phyloP scores from a whole-genome alignment of 30 jellyfish, hydroid and myxozoan species.

The Morbakka virulenta region DNA sequence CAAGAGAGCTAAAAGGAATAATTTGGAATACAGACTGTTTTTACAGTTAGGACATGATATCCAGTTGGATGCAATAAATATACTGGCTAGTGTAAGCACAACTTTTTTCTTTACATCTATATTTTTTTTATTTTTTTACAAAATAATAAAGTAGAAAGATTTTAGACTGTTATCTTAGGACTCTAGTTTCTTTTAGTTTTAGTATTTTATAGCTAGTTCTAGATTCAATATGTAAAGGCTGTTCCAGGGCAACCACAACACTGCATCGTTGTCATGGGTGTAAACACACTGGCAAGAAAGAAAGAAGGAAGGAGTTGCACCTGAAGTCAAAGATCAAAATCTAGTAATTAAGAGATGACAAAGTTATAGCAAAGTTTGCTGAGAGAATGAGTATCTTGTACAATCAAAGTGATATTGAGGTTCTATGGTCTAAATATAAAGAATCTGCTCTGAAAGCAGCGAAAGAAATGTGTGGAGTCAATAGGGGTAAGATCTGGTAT shows the following conservation, averaged over 20 bases:
- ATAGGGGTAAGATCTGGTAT: background rate
- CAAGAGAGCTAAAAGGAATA: background rate
- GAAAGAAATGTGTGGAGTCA: background rate
- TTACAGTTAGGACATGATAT: background rate
- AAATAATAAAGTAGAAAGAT: too few species aligned
- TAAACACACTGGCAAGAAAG: background rate
- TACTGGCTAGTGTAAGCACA: background rate
- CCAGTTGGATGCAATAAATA: background rate
- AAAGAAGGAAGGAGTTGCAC: background rate
- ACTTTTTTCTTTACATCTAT: too few species aligned
- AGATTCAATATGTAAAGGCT: too few species aligned
- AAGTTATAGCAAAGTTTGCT: background rate
- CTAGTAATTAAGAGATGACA: constrained; percentile 10
- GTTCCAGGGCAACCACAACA: constrained; percentile 24
- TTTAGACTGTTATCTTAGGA: too few species aligned
- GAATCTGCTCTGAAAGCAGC: too few species aligned
- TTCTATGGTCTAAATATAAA: background rate
- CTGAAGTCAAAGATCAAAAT: background rate
- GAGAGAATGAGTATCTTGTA: background rate
- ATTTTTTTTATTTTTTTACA: too few species aligned
- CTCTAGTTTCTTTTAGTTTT: too few species aligned
- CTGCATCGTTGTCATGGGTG: background rate
- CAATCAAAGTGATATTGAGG: background rate
- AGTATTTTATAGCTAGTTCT: too few species aligned
- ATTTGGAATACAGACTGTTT: too few species aligned